A percentile compares a stretch with the other conserved stretches of the same genome.
phyloP scores from a whole-genome alignment of 1,140 invertebrate species.

The Diachasma alloeum region DNA sequence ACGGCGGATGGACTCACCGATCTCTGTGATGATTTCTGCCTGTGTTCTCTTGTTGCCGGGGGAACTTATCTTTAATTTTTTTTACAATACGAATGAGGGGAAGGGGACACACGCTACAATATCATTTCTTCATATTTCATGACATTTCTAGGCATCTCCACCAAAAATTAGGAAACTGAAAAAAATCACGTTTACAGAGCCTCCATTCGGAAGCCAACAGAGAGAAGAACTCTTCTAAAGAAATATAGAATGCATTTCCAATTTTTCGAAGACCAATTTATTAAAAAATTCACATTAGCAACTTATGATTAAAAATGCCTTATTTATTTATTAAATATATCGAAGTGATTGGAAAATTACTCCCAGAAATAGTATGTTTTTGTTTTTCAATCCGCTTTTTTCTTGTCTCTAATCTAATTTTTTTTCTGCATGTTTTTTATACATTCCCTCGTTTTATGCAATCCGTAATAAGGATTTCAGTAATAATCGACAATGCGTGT shows the following conservation, averaged over 20 bases:
- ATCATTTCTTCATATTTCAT: too few species aligned
- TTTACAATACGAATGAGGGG: too few species aligned
- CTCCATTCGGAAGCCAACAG: too few species aligned
- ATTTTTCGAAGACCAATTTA: constrained; percentile 54
- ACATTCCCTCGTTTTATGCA: constrained; percentile 3
- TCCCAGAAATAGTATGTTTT: not conserved
- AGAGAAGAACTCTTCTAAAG: not conserved
- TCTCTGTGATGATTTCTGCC: too few species aligned
- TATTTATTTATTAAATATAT: constrained; percentile 60
- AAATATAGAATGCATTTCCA: not conserved
- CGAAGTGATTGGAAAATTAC: constrained; percentile 33
- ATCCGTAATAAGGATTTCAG: constrained; percentile 13
- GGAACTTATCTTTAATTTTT: too few species aligned
- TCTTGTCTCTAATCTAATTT: not conserved
- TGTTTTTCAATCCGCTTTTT: not conserved
- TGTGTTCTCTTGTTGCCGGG: too few species aligned
- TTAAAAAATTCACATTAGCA: constrained; percentile 63
- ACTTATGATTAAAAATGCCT: constrained; percentile 62
- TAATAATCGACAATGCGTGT: constrained; percentile 9
- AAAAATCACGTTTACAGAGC: too few species aligned
- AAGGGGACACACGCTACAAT: too few species aligned
- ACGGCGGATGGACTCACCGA: too few species aligned
- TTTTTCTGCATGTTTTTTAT: not conserved
- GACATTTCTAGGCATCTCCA: too few species aligned
- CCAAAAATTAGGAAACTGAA: too few species aligned